These are phyloP conservation scores for Scaptomyza pallida DNA, from an alignment of 1,140 invertebrate species.

Conservation along the genomic window DNA sequence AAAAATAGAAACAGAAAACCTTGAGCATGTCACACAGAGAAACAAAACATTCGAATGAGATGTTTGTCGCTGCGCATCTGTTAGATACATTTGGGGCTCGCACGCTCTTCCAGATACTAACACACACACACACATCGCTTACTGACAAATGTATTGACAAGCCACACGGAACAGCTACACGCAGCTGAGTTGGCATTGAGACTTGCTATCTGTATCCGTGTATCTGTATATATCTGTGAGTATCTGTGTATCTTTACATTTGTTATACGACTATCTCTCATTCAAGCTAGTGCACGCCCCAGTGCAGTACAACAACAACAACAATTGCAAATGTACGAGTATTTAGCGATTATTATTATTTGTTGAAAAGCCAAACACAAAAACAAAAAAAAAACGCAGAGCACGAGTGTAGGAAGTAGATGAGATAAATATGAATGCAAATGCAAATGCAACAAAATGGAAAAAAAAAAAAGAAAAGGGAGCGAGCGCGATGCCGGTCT, in stretches of 20 bases:
- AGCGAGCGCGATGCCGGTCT: slow-evolving; percentile 42
- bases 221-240: slow-evolving; percentile 31
- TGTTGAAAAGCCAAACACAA: slow-evolving; percentile 35
- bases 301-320: slow-evolving; percentile 35
- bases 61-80: slow-evolving; percentile 44
- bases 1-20: slow-evolving; percentile 10
- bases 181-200: slow-evolving; percentile 77
- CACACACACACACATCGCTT: slow-evolving; percentile 24
- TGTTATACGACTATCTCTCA: slow-evolving; percentile 42
- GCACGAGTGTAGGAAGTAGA: slow-evolving; percentile 60
- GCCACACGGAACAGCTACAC: slow-evolving; percentile 77
- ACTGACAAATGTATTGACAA: slow-evolving; percentile 72
- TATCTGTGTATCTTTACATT: slow-evolving; percentile 33
- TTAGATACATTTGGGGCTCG: slow-evolving; percentile 54
- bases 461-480: too few relatives aligned
- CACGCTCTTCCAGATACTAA: slow-evolving; percentile 43
- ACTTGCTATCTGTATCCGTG: slow-evolving; percentile 35
- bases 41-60: slow-evolving; percentile 9
- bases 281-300: slow-evolving; percentile 13
- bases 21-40: slow-evolving; percentile 8
- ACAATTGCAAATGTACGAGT: slow-evolving; percentile 66
- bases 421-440: slow-evolving; percentile 42
- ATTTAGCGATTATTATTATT: slow-evolving; percentile 78
- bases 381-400: slow-evolving; percentile 23
- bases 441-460: too few relatives aligned